Percentiles rank a stretch among this genome's conserved stretches.
Evolutionary conservation across 2,888 invertebrate genomes (phyloP).

Genomic region (Sarcophaga carnaria): DNA sequence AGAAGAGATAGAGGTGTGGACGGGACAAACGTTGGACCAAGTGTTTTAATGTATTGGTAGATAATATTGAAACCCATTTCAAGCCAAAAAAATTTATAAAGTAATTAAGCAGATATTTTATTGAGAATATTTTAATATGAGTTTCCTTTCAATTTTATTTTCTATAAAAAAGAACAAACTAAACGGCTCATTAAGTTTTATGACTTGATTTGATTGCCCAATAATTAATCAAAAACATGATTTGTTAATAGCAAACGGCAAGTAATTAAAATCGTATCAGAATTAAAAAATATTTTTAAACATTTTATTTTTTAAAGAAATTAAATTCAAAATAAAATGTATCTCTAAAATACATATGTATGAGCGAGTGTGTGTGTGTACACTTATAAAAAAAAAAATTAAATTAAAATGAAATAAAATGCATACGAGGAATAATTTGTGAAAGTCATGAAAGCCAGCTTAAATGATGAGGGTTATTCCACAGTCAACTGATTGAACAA

Average conservation of each 20-base stretch:
- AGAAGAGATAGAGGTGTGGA: no score
- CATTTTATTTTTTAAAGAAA: neutral
- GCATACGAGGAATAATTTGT: constrained; percentile 34
- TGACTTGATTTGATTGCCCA: neutral
- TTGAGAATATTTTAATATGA: no score
- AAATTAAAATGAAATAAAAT: neutral
- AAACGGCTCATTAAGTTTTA: constrained; percentile 28
- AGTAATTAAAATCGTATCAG: constrained; percentile 43
- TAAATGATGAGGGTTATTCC: neutral
- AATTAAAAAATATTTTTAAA: neutral
- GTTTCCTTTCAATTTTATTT: neutral
- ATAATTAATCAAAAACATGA: constrained; percentile 8
- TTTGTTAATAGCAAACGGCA: neutral
- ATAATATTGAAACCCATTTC: no score
- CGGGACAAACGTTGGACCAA: no score
- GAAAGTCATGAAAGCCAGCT: constrained; percentile 19
- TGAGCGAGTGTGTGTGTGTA: neutral
- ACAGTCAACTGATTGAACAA: neutral
- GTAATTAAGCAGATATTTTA: no score
- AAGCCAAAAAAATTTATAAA: no score
- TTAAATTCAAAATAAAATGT: constrained; percentile 3
- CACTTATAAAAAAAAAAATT: neutral
- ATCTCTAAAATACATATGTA: neutral
- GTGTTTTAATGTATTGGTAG: no score
- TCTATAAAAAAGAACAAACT: neutral